Percentiles rank a stretch among this genome's conserved stretches.
Evolutionary conservation across 2,888 invertebrate species (phyloP).

Genomic region (Mechanitis mazaeus): DNA sequence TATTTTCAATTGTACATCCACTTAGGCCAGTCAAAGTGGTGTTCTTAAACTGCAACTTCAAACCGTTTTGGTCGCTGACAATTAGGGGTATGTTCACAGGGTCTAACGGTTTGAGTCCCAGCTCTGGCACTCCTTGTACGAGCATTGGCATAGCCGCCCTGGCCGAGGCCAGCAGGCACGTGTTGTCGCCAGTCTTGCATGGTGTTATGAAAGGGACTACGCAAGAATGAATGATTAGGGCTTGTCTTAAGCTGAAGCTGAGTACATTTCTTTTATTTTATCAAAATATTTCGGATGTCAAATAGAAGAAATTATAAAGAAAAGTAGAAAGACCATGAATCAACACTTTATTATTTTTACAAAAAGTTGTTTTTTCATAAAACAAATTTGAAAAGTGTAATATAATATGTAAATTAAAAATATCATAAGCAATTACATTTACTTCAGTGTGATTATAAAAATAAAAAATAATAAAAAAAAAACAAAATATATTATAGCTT

Average conservation of each 20-base stretch:
- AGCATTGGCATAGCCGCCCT: constrained; percentile 47
- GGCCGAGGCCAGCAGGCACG: constrained; percentile 46
- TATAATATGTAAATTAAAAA: neutral
- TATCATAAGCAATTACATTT: neutral
- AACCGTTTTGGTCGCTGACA: constrained; percentile 47
- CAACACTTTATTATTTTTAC: neutral
- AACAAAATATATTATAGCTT: neutral
- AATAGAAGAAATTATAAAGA: too few relatives aligned
- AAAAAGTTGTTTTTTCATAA: too few relatives aligned
- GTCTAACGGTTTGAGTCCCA: constrained; percentile 52
- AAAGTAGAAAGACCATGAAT: too few relatives aligned
- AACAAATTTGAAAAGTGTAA: neutral
- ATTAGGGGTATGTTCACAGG: constrained; percentile 49
- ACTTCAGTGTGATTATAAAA: too few relatives aligned
- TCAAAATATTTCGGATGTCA: too few relatives aligned
- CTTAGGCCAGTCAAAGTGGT: constrained; percentile 54
- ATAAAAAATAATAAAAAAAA: too few relatives aligned
- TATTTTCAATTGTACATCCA: constrained; percentile 35
- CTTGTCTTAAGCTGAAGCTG: too few relatives aligned
- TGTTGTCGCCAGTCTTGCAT: constrained; percentile 47
- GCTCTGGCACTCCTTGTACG: constrained; percentile 49
- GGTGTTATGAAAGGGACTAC: constrained; percentile 60
- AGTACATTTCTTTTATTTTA: neutral
- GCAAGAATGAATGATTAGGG: too few relatives aligned
- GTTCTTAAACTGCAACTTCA: constrained; percentile 48